Evolutionary conservation across 2,888 invertebrate species (phyloP).

Genomic region (Eilema griseolum): DNA sequence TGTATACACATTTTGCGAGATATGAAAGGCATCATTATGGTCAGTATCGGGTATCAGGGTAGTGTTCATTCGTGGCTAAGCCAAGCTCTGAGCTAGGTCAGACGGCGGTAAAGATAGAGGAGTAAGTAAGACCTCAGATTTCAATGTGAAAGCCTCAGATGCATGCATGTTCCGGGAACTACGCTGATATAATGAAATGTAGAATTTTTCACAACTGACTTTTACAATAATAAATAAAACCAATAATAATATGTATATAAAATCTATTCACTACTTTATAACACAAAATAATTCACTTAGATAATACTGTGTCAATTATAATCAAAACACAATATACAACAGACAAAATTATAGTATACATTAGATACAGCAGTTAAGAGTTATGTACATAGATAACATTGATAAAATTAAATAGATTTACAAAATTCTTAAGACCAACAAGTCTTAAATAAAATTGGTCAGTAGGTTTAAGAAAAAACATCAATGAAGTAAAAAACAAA

Average conservation of each 20-base stretch:
- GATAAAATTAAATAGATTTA: slow-evolving; percentile 22
- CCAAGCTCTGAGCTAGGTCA: no score
- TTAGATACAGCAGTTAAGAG: slow-evolving; percentile 36
- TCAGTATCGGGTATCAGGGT: no score
- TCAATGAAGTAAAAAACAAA: background rate
- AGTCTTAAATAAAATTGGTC: background rate
- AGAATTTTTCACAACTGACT: background rate
- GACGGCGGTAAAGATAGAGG: no score
- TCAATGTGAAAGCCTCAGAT: no score
- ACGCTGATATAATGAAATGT: no score
- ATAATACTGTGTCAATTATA: slow-evolving; percentile 62
- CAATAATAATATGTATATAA: slow-evolving; percentile 58
- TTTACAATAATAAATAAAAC: slow-evolving; percentile 29
- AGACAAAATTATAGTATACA: slow-evolving; percentile 41
- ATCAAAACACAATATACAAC: slow-evolving; percentile 49
- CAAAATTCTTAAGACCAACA: background rate
- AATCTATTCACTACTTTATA: slow-evolving; percentile 62
- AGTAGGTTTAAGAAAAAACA: background rate
- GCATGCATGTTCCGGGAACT: no score
- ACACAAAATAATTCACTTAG: slow-evolving; percentile 60
- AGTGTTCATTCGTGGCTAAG: no score
- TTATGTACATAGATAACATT: slow-evolving; percentile 42
- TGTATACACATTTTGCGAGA: no score
- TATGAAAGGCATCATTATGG: no score
- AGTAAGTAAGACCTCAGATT: no score